A percentile compares a stretch with the other conserved stretches of the same genome.
These are phyloP conservation scores for Pelobates fuscus DNA, from an alignment of 2,113 vertebrate genomes.

Conservation along the genomic window DNA sequence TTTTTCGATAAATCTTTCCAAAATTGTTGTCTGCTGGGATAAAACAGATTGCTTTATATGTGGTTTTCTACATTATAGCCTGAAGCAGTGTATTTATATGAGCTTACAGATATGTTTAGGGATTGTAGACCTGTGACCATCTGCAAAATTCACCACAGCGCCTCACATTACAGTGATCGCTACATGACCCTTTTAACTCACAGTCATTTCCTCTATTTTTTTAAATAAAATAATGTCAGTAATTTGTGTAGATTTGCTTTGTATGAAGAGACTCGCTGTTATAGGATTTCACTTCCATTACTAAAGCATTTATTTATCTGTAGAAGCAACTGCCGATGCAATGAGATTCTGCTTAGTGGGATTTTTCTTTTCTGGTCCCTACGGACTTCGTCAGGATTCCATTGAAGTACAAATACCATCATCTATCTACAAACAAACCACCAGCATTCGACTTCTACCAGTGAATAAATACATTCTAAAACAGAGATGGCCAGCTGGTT, in stretches of 20 bases:
- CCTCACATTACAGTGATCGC: slow-evolving; percentile 17
- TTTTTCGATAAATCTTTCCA: no score
- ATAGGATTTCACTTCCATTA: slow-evolving; percentile 45
- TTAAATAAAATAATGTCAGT: slow-evolving; percentile 24
- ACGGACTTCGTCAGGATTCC: slow-evolving; percentile 6
- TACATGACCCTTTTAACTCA: slow-evolving; percentile 36
- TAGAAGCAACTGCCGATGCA: slow-evolving; percentile 27
- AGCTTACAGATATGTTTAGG: not conserved
- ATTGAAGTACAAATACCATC: slow-evolving; percentile 38
- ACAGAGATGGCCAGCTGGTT: no score
- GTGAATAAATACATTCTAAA: no score
- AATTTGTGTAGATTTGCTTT: slow-evolving; percentile 22
- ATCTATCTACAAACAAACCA: slow-evolving; percentile 21
- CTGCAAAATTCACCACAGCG: slow-evolving; percentile 21
- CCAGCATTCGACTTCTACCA: no score
- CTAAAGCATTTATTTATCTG: slow-evolving; percentile 33
- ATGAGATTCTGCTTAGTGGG: slow-evolving; percentile 27
- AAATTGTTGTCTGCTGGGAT: no score
- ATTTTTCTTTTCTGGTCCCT: slow-evolving; percentile 7
- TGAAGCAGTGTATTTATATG: not conserved
- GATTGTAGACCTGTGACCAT: slow-evolving; percentile 10
- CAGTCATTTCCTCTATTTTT: slow-evolving; percentile 36
- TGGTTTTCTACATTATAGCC: not conserved
- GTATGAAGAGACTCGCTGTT: slow-evolving; percentile 20
- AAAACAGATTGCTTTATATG: not conserved